Base-by-base conservation (phyloP, 1,140 invertebrate genomes). In the Lucilia sericata region DNA sequence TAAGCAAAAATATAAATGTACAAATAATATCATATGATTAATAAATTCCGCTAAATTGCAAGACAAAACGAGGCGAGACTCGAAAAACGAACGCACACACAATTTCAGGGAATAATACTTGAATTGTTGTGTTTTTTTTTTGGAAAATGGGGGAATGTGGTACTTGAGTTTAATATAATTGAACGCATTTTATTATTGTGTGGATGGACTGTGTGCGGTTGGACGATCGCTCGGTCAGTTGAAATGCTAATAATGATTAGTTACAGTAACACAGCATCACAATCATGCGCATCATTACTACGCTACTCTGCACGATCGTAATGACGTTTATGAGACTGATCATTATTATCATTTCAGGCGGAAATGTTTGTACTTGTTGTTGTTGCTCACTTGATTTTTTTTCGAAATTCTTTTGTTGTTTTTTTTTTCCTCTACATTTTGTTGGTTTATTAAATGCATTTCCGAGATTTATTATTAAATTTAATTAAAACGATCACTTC, bases 131-230 rank as follows among this genome's bases (percentile, higher is more conserved):
- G 13, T 55, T 55, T 55, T 55, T 55, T 55, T 42, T 42, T 7
- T 55, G 17, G 17, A 55, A 55, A 55, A 55, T 55, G 13, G 51
- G 51, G 51, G 17, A 55, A 55, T 55, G 25, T 30, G 51, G 51
- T 55, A 55, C 51, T 55, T 55, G 51, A 55, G 51, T 70, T 70
- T 70, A 70, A 10, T 19, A 19, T 19, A 70, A 70, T 70, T 70
- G 19, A 70, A 70, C 65, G 65, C 65, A 70, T 70, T 70, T 70
- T 25, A 60, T 60, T 60, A 60, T 60, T 60, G 55, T 70, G 65
- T 70, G 9, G n/a, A 21, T 65, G 65, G 2, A n/a, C 19, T 14
- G 12, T 60, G 55, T 7, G 5, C 8, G 51, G 51, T 5, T 60
- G 55, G 55, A 17, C 10, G 51, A 14, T 17, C 51, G 51, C 9